Base-by-base conservation (phyloP, 1,140 invertebrate species). In the Orussus abietinus region DNA sequence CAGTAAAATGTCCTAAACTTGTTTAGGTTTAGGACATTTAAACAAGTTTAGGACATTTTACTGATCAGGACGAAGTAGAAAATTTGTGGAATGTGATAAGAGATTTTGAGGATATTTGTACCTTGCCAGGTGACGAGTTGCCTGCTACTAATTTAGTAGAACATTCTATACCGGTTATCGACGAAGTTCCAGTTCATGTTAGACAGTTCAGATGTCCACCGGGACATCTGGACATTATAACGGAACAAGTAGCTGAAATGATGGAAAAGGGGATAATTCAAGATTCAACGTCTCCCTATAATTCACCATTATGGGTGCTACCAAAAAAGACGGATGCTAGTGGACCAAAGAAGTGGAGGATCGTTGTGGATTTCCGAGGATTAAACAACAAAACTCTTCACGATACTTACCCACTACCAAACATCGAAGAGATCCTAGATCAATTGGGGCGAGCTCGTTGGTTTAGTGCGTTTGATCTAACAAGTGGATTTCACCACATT, bases 401-500 rank as follows among this genome's bases (percentile, higher is more conserved):
- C 1, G 73, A 77, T 45, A 36, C 44, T 10, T 77, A 62, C 49
- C 75, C 76, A 3, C 33, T 78, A 4, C 75, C 76, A 3, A 50
- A 65, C 10, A 72, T 77, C 5, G 62, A 70, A 20, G 57, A 67
- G 10, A 54, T 53, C 5, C 45, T 77, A n/a, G 53, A 69, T 34
- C 40, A 38, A 2, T 28, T 75, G 18, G 54, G 51, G 1, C 56
- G 51, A 1, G 43, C 52, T 2, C 55, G 51, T 14, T 70, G 53
- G 36, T 74, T 75, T 36, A 53, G 59, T 3, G 51, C 62, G 0
- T 31, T 77, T 0, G 74, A 77, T 55, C 36, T 75, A 4, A 47
- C 51, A 0, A 59, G 49, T 14, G 75, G 76, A 1, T 77, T 69
- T 45, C 66, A 62, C 55, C 73, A 79, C 48, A 53, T 77, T 10